Percentiles rank a stretch among this genome's conserved stretches.
Evolutionary conservation across 1,140 invertebrate species (phyloP).

Genomic region (Trypoxylus dichotomus): DNA sequence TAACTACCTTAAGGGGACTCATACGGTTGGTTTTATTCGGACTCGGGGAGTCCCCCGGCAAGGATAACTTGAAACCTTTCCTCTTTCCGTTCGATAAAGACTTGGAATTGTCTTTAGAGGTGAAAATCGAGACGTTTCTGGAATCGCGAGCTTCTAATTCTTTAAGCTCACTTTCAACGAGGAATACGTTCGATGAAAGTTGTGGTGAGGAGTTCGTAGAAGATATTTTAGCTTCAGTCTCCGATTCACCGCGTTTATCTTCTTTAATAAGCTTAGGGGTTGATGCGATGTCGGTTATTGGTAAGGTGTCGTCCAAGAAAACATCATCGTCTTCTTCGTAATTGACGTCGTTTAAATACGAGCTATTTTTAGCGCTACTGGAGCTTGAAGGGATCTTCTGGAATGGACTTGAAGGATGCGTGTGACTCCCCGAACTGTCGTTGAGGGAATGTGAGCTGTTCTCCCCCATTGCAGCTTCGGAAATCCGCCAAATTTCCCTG

Average conservation of each 20-base stretch:
- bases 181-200: slow-evolving; percentile 40
- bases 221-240: slow-evolving; percentile 30
- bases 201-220: slow-evolving; percentile 44
- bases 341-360: slow-evolving; percentile 29
- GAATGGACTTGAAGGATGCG: background rate
- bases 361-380: background rate
- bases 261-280: background rate
- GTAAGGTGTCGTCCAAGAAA: slow-evolving; percentile 34
- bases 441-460: background rate
- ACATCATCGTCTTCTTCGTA: slow-evolving; percentile 42
- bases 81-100: background rate
- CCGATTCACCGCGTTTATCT: background rate
- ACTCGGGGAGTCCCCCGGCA: slow-evolving; percentile 30
- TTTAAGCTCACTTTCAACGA: slow-evolving; percentile 41
- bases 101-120: background rate
- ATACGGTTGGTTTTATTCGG: slow-evolving; percentile 32
- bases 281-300: background rate
- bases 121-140: background rate
- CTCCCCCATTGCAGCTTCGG: slow-evolving; percentile 44
- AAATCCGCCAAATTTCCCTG: slow-evolving; percentile 54
- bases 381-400: background rate
- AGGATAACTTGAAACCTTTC: slow-evolving; percentile 9
- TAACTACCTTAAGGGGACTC: slow-evolving; percentile 38
- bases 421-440: background rate
- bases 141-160: background rate